Base-by-base conservation (phyloP, 2,113 vertebrate genomes). In the Strix uralensis region DNA sequence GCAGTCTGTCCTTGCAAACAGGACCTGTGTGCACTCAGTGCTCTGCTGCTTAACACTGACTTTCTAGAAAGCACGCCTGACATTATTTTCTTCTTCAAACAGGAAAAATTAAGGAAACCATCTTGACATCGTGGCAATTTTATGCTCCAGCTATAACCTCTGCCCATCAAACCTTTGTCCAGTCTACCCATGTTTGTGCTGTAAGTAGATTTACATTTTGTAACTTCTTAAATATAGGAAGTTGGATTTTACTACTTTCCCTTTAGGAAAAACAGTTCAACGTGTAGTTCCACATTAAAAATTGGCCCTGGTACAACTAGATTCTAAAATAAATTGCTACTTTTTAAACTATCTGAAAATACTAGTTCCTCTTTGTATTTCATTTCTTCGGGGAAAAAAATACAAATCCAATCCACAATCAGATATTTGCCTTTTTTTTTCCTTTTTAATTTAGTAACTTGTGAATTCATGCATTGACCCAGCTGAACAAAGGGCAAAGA, bases 401-500 rank as follows among this genome's bases (percentile, higher is more conserved):
- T 9, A 34, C 30, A 81, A 91, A 94, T 66, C 71, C 44, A 92
- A 69, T 38, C 58, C 71, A 34, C 86, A 85, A 86, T 69, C 84
- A 94, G 87, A 81, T 63, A 52, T 95, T 80, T 88, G 55, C 42
- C 20, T 40, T 81, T 87, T 75, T 91, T 63, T 1, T 73, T 93
- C 63, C 77, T 74, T 90, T 93, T 96, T 89, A 92, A 94, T 92
- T 91, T 88, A 95, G 84, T 85, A 96, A 92, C 89, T 94, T 90
- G 94, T 96, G 94, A 95, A 96, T 96, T 96, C 94, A 77, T 87
- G 92, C 95, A 90, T 38, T 92, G 96, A 89, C 73, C 94, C 89
- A 85, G 78, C 19, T 1, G 78, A 92, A 85, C 92, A 95, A 94
- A 96, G 95, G 95, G 94, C 92, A 97, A 83, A 94, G 86, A 61